Evolutionary conservation across 2,888 invertebrate species (phyloP).

Genomic region (Pseudoips prasinana): DNA sequence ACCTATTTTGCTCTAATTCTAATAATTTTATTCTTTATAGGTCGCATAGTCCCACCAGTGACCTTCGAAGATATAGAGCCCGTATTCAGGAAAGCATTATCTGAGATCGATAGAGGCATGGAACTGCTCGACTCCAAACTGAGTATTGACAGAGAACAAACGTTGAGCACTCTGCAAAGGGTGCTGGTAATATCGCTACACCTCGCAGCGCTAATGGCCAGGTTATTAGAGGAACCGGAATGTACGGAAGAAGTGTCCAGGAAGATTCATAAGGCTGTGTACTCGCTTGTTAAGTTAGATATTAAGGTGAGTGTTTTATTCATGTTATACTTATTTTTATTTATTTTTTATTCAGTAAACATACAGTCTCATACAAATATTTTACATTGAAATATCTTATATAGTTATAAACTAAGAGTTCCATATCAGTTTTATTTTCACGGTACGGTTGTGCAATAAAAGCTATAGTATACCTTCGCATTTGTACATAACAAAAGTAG

Average conservation of each 20-base stretch:
- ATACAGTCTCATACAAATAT: too few relatives aligned
- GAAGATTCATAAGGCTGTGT: slow-evolving; percentile 87
- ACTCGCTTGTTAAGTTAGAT: slow-evolving; percentile 88
- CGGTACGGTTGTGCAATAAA: not conserved
- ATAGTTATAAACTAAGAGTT: too few relatives aligned
- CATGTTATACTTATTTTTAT: not conserved
- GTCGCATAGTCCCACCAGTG: slow-evolving; percentile 89
- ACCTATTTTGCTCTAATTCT: too few relatives aligned
- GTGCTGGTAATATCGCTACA: slow-evolving; percentile 93
- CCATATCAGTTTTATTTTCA: not conserved
- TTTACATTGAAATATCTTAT: too few relatives aligned
- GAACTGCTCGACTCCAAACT: slow-evolving; percentile 82
- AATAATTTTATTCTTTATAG: too few relatives aligned
- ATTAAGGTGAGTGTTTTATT: slow-evolving; percentile 74
- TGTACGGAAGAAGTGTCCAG: slow-evolving; percentile 73
- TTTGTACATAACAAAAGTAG: too few relatives aligned
- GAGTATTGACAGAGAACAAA: slow-evolving; percentile 86
- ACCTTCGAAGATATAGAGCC: slow-evolving; percentile 91
- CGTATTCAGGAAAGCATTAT: slow-evolving; percentile 91
- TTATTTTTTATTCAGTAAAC: too few relatives aligned
- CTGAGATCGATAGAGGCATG: slow-evolving; percentile 86
- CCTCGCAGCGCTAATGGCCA: slow-evolving; percentile 88
- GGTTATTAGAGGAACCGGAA: slow-evolving; percentile 82
- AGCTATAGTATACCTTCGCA: too few relatives aligned
- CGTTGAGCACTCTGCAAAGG: slow-evolving; percentile 87